Percentiles rank a stretch among this genome's conserved stretches.
phyloP scores from a whole-genome alignment of 2,888 invertebrate genomes.

The Synanthedon formicaeformis region DNA sequence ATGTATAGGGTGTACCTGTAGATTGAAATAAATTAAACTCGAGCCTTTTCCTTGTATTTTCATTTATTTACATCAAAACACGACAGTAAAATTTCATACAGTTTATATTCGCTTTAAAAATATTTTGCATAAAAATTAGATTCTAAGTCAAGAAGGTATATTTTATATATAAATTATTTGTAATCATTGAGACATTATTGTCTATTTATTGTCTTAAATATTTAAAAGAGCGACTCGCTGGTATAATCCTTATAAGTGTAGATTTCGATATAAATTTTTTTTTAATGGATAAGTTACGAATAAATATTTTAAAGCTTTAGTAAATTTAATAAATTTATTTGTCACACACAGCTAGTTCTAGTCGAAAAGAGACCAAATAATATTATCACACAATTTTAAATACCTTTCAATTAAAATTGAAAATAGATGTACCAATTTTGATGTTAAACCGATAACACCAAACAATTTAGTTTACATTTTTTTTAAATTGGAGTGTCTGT shows the following conservation, averaged over 20 bases:
- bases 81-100: slow-evolving; percentile 34
- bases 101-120: neutral
- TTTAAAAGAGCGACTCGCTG: neutral
- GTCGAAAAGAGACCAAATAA: slow-evolving; percentile 7
- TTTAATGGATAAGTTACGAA: no score
- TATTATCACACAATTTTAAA: neutral
- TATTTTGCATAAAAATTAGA: neutral
- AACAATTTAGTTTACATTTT: no score
- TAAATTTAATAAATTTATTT: slow-evolving; percentile 41
- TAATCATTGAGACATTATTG: neutral
- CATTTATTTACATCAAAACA: slow-evolving; percentile 53
- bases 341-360: slow-evolving; percentile 66
- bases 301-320: no score
- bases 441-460: no score
- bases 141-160: neutral
- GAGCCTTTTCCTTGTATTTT: slow-evolving; percentile 24
- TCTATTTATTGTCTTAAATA: neutral
- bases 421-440: no score
- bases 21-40: slow-evolving; percentile 22
- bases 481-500: no score
- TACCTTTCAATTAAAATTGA: no score
- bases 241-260: no score
- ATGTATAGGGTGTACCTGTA: no score
- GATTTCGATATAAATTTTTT: no score
- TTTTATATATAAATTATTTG: neutral